Evolutionary conservation across 2,888 invertebrate species (phyloP).

Genomic region (Xanthia icteritia): DNA sequence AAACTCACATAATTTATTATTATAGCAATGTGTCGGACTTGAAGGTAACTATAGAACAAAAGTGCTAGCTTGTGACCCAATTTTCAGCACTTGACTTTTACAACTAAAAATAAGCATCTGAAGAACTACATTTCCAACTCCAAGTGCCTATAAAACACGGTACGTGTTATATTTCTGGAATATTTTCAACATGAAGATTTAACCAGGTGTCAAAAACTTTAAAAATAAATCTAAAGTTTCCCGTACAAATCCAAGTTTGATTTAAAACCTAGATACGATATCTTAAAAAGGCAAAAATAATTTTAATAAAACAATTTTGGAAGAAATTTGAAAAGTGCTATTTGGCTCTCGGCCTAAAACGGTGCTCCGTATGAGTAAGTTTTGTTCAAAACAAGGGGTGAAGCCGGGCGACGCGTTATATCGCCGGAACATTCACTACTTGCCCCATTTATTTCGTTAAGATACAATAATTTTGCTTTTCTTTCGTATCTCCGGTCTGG

Average conservation of each 20-base stretch:
- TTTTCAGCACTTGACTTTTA: conserved; percentile 42
- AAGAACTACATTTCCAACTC: conserved; percentile 33
- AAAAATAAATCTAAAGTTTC: conserved; percentile 57
- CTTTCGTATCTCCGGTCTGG: conserved; percentile 67
- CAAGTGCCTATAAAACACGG: conserved; percentile 42
- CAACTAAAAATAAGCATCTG: conserved; percentile 36
- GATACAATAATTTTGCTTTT: conserved; percentile 77
- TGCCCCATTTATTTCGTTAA: conserved; percentile 82
- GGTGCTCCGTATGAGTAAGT: conserved; percentile 71
- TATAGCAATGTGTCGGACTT: conserved; percentile 12
- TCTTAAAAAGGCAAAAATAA: conserved; percentile 50
- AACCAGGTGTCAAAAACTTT: conserved; percentile 62
- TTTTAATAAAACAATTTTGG: conserved; percentile 51
- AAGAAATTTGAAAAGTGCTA: conserved; percentile 54
- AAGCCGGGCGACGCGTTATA: conserved; percentile 66
- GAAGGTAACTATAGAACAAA: conserved; percentile 13
- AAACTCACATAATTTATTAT: conserved; percentile 9
- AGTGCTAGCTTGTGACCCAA: conserved; percentile 28
- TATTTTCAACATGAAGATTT: conserved; percentile 57
- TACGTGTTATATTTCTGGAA: conserved; percentile 58
- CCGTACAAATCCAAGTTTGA: conserved; percentile 57
- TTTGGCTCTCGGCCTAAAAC: conserved; percentile 72
- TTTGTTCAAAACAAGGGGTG: conserved; percentile 72
- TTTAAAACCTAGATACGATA: conserved; percentile 43
- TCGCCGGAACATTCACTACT: conserved; percentile 71